Conservation (phyloP, 1,140 invertebrate species). For the Dendrolimus punctatus region DNA sequence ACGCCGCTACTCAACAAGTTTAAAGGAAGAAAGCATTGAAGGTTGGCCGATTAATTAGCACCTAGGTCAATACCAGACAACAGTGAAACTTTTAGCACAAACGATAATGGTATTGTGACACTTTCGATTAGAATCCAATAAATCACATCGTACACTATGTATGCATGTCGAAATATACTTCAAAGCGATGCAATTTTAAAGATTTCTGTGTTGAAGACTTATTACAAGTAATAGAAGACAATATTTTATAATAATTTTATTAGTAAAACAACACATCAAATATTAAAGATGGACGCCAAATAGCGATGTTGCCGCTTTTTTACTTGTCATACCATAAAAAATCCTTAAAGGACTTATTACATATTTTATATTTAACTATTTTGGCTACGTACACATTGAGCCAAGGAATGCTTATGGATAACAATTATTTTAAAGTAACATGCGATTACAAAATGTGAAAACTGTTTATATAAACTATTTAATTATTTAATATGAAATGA, state of each 20-base stretch:
- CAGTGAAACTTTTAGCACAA: slow-evolving; percentile 65
- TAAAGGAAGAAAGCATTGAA: slow-evolving; percentile 28
- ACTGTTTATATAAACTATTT: too few relatives aligned
- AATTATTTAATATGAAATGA: too few relatives aligned
- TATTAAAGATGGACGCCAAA: slow-evolving; percentile 69
- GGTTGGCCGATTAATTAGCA: slow-evolving; percentile 58
- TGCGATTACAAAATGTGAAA: too few relatives aligned
- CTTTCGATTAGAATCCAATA: slow-evolving; percentile 43
- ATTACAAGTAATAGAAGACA: slow-evolving; percentile 29
- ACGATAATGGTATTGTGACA: slow-evolving; percentile 65
- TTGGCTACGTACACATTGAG: too few relatives aligned
- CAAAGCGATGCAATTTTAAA: slow-evolving; percentile 9
- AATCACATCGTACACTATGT: slow-evolving; percentile 19
- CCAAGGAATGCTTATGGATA: too few relatives aligned
- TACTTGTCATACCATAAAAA: slow-evolving; percentile 15
- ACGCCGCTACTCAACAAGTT: slow-evolving; percentile 7
- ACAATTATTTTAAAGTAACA: too few relatives aligned
- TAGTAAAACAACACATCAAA: slow-evolving; percentile 66
- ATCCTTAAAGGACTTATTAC: background rate
- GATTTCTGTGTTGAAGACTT: slow-evolving; percentile 11
- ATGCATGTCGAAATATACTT: slow-evolving; percentile 16
- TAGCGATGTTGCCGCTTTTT: slow-evolving; percentile 52
- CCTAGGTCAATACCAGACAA: slow-evolving; percentile 65
- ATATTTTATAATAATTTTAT: slow-evolving; percentile 47
- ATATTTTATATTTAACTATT: too few relatives aligned